A percentile compares a stretch with the other conserved stretches of the same genome.
phyloP scores from a whole-genome alignment of 1,140 invertebrate species.

The Polyergus mexicanus region DNA sequence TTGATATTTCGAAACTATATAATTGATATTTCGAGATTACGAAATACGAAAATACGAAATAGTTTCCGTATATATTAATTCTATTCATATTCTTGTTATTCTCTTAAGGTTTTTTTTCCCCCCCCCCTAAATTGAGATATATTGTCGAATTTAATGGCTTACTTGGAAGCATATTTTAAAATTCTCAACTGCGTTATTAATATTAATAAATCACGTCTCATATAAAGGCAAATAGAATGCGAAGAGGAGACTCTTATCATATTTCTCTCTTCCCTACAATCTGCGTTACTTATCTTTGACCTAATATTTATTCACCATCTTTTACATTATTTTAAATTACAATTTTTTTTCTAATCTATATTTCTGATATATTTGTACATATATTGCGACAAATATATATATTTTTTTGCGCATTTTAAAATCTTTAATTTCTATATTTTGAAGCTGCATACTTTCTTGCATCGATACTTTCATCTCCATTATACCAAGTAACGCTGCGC shows the following conservation, averaged over 20 bases:
- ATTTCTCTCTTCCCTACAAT: neutral
- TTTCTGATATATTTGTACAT: no score
- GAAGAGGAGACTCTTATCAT: neutral
- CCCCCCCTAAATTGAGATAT: conserved; percentile 18
- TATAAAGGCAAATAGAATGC: neutral
- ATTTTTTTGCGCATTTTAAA: neutral
- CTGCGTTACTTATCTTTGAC: neutral
- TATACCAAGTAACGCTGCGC: conserved; percentile 22
- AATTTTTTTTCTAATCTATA: neutral
- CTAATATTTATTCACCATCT: neutral
- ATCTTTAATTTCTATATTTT: neutral
- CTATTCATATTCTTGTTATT: neutral
- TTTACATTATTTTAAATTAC: neutral
- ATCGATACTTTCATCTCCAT: neutral
- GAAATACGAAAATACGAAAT: no score
- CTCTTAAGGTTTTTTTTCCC: neutral
- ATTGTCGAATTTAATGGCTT: conserved; percentile 8
- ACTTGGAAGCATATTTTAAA: neutral
- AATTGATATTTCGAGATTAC: neutral
- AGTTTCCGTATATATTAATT: neutral
- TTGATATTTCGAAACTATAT: neutral
- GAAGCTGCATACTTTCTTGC: neutral
- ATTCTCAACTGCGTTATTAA: conserved; percentile 19
- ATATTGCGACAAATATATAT: neutral
- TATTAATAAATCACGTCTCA: conserved; percentile 26